Evolutionary conservation across 1,140 invertebrate species (phyloP), one percentile per base, ranked within the genome.

Genomic region (Hylaeus anthracinus): DNA sequence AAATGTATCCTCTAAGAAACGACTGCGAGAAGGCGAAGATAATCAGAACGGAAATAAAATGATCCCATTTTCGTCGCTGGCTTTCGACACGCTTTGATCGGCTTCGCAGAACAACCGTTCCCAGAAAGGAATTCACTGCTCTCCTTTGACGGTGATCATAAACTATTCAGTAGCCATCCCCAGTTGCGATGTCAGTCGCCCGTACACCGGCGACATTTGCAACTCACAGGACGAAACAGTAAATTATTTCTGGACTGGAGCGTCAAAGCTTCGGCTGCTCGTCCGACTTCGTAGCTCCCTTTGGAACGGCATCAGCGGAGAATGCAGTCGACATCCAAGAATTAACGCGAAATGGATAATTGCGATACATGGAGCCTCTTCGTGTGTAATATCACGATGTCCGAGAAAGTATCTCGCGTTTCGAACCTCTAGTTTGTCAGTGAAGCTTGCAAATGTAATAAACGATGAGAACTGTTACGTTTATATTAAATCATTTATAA

Each of bases 161-260:
- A 80, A 80, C 78, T 80, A 80, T 80, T 80, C 78, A 67, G 0
- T 9, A 26, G 26, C 45, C 9, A 10, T 37, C 45, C 55, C 41
- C 63, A 5, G 43, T 41, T 26, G 53, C 39, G 72, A 74, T 67
- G 72, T 67, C 78, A 67, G 72, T 37, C 45, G 14, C 63, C 26
- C 55, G 37, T 26, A 39, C 26, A 2, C 48, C 63, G 1, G 26
- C 10, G 43, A 74, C 64, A 75, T 80, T 80, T 80, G 78, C 78
- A 80, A 75, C 78, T 80, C 78, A 80, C 48, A 81, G 66, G 58
- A 70, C 65, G 73, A 78, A 71, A 81, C 80, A 71, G 69, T 82
- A 67, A 82, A 82, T 82, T 82, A 82, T 82, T 79, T 79, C 76
- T 72, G 45, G 65, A 55, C 64, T 51, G 45, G 60, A 70, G 43